These are phyloP conservation scores for Chlorodrepanis virens DNA, from an alignment of 2,113 vertebrate species.

Conservation along the genomic window DNA sequence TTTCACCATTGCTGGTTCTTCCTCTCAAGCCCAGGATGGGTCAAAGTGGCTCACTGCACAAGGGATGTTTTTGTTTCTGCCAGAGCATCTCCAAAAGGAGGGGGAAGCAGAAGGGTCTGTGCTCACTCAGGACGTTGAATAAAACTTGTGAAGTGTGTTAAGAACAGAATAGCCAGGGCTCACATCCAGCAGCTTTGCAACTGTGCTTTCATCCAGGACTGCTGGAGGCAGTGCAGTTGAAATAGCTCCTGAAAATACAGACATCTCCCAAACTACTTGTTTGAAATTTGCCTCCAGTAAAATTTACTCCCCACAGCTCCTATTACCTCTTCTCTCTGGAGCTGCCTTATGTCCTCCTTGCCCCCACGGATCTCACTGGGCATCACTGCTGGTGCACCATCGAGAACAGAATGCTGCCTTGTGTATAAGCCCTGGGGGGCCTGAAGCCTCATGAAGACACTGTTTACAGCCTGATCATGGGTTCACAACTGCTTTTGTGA, in stretches of 20 bases:
- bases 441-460: not conserved
- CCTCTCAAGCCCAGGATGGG: not conserved
- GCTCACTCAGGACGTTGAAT: not conserved
- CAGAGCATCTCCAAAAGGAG: not conserved
- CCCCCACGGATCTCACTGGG: not conserved
- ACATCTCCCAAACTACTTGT: slow-evolving; percentile 46
- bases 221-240: slow-evolving; percentile 51
- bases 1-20: not conserved
- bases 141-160: not conserved
- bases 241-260: slow-evolving; percentile 53
- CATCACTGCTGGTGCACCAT: not conserved
- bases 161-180: not conserved
- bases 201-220: slow-evolving; percentile 26
- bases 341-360: not conserved
- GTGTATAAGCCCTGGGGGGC: not conserved
- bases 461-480: not conserved
- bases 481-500: not conserved
- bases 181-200: not conserved
- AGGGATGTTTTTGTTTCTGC: not conserved
- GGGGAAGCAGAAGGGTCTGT: not conserved
- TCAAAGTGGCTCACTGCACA: not conserved
- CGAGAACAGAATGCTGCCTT: not conserved
- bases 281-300: slow-evolving; percentile 56
- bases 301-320: slow-evolving; percentile 35
- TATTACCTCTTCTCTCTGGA: not conserved